Evolutionary conservation across 2,888 invertebrate genomes (phyloP), one percentile per base, ranked within the genome.

Genomic region (Quadriops clusia): DNA sequence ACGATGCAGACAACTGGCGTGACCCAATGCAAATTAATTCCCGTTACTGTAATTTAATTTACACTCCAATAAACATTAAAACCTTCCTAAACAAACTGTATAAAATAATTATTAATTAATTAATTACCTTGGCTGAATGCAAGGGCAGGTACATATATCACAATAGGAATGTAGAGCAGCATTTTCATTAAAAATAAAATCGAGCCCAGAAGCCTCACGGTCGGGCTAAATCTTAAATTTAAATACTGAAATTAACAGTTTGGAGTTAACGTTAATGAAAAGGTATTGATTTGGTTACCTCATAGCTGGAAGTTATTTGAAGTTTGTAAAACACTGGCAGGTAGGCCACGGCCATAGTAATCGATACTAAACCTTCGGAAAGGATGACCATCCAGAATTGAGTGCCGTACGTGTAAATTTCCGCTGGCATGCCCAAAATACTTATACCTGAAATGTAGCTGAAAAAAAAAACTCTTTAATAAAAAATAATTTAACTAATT

Each of bases 121-220:
- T 27, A 28, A 41, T 46, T 67, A 77, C 77, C 77, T 74, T 83
- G 82, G 60, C 77, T 77, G 49, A 90, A 77, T 2, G 89, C 87
- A 47, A 89, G 61, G 3, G 87, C 83, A 29, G 89, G 89, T 3
- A 87, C 87, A 55, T 87, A 89, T 37, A 90, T 76, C 1, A 87
- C 87, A 34, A 89, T 77, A 2, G 87, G 83, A 54, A 81, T 79
- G 55, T 80, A 80, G 11, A 80, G 65, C 50, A 80, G 50, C 79
- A 80, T 78, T 65, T 80, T 79, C 9, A 76, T 67, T 5, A 79
- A 62, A 50, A 80, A 80, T 50, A 80, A 68, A 24, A 71, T 60
- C 1, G 77, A 77, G 32, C 80, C 80, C 46, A 79, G 57, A 12
- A 77, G 58, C 33, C 77, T 65, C 14, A 78, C 78, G n/a, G 70